Base-by-base conservation (phyloP, 2,113 vertebrate genomes). In the Hiodon alosoides region DNA sequence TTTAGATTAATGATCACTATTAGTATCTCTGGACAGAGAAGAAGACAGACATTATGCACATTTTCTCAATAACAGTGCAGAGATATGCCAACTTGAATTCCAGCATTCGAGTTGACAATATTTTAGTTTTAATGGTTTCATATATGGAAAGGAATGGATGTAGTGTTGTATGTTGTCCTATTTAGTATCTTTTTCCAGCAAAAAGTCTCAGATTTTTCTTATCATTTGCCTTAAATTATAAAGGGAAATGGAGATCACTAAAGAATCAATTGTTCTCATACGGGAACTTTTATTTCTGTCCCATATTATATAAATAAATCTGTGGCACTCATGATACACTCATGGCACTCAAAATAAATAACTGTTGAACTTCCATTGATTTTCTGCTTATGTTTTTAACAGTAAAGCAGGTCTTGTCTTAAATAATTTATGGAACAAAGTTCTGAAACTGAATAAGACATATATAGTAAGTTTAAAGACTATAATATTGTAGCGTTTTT, bases 221-320 rank as follows among this genome's bases (percentile, higher is more conserved):
- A n/a, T n/a, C n/a, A 31, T 31, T 0, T 31, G 31, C 31, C 31
- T 31, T 2, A 31, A 31, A 31, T 31, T 31, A 31, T 31, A 31
- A 31, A 11, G 7, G 54, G 68, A 67, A 66, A 47, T 9, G 7
- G 58, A 59, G 14, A 80, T 76, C 66, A 62, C 67, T 67, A 80
- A 65, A 65, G 70, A 80, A 83, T 84, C 82, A 81, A 84, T 84
- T 78, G 80, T 72, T 77, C 77, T 78, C 72, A 51, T 77, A 80
- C 76, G 71, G 78, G 76, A 78, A 81, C 78, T 81, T 66, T 78
- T 79, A 80, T 78, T 75, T 70, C 70, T 66, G 66, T 68, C 59
- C 50, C 65, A 78, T 16, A 72, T 76, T 78, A 46, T 3, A 11
- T 50, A 47, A 66, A 79, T 79, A 11, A 80, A 81, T 81, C 46